A percentile compares a stretch with the other conserved stretches of the same genome.
Evolutionary conservation across 1,140 invertebrate species (phyloP).

Genomic region (Brachionus manjavacas): DNA sequence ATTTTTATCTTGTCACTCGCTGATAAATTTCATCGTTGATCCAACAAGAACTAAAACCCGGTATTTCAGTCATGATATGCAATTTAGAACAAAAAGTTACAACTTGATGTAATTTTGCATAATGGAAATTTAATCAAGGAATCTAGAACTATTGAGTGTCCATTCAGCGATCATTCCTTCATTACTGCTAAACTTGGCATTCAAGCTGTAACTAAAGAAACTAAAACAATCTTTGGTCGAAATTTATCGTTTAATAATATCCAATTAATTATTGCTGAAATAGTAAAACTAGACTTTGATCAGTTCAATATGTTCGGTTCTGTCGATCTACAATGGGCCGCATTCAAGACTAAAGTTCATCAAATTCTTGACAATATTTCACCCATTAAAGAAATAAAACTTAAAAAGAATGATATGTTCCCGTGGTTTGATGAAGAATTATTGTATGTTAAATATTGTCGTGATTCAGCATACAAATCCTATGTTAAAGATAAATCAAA

Average conservation of each 20-base stretch:
- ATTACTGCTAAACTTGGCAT: not conserved
- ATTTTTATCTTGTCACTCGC: not conserved
- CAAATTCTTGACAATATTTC: not conserved
- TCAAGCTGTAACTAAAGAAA: not conserved
- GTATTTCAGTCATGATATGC: not conserved
- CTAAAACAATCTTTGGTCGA: not conserved
- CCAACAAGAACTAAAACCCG: not conserved
- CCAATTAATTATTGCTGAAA: not conserved
- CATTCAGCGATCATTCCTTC: not conserved
- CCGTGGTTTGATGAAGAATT: not conserved
- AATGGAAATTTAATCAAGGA: not conserved
- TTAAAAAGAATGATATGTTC: not conserved
- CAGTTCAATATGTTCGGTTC: too few species aligned
- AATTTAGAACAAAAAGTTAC: not conserved
- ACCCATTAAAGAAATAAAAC: not conserved
- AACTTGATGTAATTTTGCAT: not conserved
- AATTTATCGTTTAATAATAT: not conserved
- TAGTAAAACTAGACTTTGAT: not conserved
- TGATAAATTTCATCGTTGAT: not conserved
- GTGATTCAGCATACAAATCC: not conserved
- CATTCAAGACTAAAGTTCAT: not conserved
- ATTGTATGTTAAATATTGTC: not conserved
- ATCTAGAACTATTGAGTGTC: not conserved
- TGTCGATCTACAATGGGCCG: not conserved
- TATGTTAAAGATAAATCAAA: not conserved